Evolutionary conservation across 1,140 invertebrate species (phyloP).

Genomic region (Conus ventricosus): DNA sequence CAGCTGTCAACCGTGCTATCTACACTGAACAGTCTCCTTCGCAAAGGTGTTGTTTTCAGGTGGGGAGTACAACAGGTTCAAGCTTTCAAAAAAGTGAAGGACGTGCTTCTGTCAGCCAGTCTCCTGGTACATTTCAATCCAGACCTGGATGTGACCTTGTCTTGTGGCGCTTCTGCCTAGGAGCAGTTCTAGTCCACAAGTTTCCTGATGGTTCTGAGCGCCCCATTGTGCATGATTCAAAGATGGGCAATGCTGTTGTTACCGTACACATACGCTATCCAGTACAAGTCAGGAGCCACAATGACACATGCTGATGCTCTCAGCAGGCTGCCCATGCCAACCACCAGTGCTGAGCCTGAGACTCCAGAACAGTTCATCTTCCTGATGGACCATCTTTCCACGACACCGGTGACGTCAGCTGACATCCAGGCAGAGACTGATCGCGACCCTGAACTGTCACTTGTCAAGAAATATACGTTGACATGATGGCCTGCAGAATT

Average conservation of each 20-base stretch:
- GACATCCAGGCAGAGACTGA: slow-evolving; percentile 16
- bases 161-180: slow-evolving; percentile 39
- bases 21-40: no score
- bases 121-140: slow-evolving; percentile 44
- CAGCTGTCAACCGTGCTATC: slow-evolving; percentile 16
- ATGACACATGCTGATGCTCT: slow-evolving; percentile 56
- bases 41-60: no score
- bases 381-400: neutral
- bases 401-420: neutral
- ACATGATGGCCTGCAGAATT: neutral
- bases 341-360: neutral
- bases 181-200: slow-evolving; percentile 43
- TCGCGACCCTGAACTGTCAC: no score
- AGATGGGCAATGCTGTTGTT: slow-evolving; percentile 68
- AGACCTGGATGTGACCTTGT: slow-evolving; percentile 17
- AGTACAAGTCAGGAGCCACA: slow-evolving; percentile 39
- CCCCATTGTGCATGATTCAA: slow-evolving; percentile 63
- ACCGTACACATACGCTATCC: slow-evolving; percentile 68
- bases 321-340: slow-evolving; percentile 52
- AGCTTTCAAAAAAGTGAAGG: slow-evolving; percentile 56
- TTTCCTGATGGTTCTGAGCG: slow-evolving; percentile 40
- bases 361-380: neutral
- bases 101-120: slow-evolving; percentile 18
- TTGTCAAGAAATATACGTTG: no score
- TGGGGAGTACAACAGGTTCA: no score